Conservation (phyloP, 2,113 vertebrate species). For the Bufo gargarizans region DNA sequence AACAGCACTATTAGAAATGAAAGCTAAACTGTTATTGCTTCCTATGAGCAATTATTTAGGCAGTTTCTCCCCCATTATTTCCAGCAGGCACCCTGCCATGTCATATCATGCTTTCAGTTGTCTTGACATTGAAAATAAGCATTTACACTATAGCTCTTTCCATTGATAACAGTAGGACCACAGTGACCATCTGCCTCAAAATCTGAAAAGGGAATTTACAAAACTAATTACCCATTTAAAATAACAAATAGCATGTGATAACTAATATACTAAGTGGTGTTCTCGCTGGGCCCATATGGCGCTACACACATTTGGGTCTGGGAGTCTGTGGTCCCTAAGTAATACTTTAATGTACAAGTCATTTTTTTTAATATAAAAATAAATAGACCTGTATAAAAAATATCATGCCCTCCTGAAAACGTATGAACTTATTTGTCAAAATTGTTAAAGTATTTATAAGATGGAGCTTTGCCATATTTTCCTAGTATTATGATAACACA, state of each 20-base stretch:
- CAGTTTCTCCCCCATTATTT: neutral
- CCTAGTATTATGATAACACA: constrained; percentile 2
- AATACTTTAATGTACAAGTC: neutral
- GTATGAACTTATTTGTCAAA: constrained; percentile 1
- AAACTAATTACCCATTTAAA: too few relatives aligned
- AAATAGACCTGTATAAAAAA: neutral
- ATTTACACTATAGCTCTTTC: too few relatives aligned
- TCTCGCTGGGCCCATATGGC: neutral
- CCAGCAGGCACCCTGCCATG: neutral
- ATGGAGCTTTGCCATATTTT: constrained; percentile 9
- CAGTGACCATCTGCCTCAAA: too few relatives aligned
- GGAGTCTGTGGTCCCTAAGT: neutral
- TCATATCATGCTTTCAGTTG: neutral
- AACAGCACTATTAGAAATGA: too few relatives aligned
- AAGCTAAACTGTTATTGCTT: too few relatives aligned
- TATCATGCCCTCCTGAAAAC: neutral
- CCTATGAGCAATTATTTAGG: too few relatives aligned
- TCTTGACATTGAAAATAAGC: too few relatives aligned
- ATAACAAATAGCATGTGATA: too few relatives aligned
- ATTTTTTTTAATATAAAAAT: neutral
- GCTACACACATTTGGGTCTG: too few relatives aligned
- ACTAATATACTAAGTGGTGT: neutral
- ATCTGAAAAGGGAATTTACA: too few relatives aligned
- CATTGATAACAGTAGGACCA: neutral
- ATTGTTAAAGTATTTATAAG: constrained; percentile 5